Percentiles rank a stretch among this genome's conserved stretches.
phyloP scores from a whole-genome alignment of 2,797 vertebrate genomes.

The Eospalax fontanierii region DNA sequence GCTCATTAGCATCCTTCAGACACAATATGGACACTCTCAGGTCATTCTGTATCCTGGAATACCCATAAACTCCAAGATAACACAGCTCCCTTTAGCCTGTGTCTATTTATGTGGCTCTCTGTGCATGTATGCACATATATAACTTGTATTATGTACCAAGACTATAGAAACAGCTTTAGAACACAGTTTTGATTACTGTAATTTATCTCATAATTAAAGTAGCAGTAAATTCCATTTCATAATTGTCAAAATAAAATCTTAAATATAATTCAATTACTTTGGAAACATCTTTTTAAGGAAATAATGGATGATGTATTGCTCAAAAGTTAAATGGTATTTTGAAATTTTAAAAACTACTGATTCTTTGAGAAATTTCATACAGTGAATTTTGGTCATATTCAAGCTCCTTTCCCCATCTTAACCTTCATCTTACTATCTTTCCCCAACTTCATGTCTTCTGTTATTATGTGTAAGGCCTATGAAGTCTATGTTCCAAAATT shows the following conservation, averaged over 20 bases:
- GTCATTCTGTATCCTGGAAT: slow-evolving; percentile 2
- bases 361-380: too few relatives aligned
- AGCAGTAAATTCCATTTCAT: slow-evolving; percentile 12
- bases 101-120: not conserved
- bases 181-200: not conserved
- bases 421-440: too few relatives aligned
- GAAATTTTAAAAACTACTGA: not conserved
- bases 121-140: not conserved
- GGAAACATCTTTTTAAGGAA: not conserved
- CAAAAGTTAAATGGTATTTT: slow-evolving; percentile 11
- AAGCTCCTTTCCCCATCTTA: too few relatives aligned
- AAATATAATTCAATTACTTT: slow-evolving; percentile 40
- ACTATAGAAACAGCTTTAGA: slow-evolving; percentile 31
- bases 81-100: not conserved
- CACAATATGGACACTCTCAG: slow-evolving; percentile 15
- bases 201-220: slow-evolving; percentile 25
- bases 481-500: too few relatives aligned
- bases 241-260: slow-evolving; percentile 42
- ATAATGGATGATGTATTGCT: not conserved
- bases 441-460: too few relatives aligned
- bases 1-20: slow-evolving; percentile 58
- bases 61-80: slow-evolving; percentile 20
- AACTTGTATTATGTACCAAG: not conserved
- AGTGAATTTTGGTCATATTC: too few relatives aligned
- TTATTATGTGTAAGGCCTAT: too few relatives aligned